Evolutionary conservation across 2,113 vertebrate species (phyloP).

Genomic region (Zapornia atra): DNA sequence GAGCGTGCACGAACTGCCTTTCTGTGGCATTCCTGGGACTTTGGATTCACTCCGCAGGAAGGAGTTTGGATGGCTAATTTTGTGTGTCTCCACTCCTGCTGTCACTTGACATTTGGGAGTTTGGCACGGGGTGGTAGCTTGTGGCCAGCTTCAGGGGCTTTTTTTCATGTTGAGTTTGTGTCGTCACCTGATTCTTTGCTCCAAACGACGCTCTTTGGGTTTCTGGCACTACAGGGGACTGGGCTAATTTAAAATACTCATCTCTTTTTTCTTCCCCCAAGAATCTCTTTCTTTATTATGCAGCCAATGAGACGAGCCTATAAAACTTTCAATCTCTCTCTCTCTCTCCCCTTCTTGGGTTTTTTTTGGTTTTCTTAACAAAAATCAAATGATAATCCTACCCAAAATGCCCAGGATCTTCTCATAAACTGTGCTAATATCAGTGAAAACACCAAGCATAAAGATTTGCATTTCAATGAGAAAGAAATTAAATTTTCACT

Average conservation of each 20-base stretch:
- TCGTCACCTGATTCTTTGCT: conserved; percentile 55
- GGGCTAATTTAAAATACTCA: conserved; percentile 39
- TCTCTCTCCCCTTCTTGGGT: background rate
- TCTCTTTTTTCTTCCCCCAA: background rate
- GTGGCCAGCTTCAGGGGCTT: background rate
- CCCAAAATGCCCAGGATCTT: background rate
- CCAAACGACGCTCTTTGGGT: conserved; percentile 1
- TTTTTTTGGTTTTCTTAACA: background rate
- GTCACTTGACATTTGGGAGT: conserved; percentile 62
- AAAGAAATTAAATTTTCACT: conserved; percentile 42
- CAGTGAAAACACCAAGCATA: conserved; percentile 34
- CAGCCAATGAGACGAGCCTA: background rate
- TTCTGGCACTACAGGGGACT: conserved; percentile 43
- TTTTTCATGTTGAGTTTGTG: conserved; percentile 37
- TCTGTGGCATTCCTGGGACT: conserved; percentile 22
- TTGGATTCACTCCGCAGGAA: conserved; percentile 8
- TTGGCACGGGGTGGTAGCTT: background rate
- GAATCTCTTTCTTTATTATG: conserved; percentile 16
- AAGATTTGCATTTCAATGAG: conserved; percentile 63
- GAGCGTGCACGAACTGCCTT: conserved; percentile 9
- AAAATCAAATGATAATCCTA: background rate
- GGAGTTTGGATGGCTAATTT: conserved; percentile 41
- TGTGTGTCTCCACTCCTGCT: conserved; percentile 63
- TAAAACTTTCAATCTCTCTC: background rate
- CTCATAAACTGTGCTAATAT: background rate